A percentile compares a stretch with the other conserved stretches of the same genome.
Evolutionary conservation across 2,797 vertebrate species (phyloP).

Genomic region (Tenualosa thibaudeaui): DNA sequence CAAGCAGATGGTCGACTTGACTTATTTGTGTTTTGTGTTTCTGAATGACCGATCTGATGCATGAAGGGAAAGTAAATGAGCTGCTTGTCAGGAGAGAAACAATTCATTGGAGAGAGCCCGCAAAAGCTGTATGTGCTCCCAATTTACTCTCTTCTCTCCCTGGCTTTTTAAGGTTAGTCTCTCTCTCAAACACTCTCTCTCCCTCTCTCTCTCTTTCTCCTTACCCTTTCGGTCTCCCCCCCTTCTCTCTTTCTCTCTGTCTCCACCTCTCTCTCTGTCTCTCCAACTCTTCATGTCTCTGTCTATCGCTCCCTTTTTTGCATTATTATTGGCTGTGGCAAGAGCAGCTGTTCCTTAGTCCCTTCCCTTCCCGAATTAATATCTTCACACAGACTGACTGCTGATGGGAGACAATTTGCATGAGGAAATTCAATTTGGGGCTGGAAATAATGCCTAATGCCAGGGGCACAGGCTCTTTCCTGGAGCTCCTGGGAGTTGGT

Average conservation of each 20-base stretch:
- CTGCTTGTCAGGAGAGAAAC: constrained; percentile 97
- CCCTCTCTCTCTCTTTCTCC: constrained; percentile 56
- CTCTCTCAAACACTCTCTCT: constrained; percentile 40
- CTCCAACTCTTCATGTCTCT: constrained; percentile 29
- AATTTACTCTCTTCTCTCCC: constrained; percentile 68
- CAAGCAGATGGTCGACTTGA: constrained; percentile 99
- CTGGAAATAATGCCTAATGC: constrained; percentile 67
- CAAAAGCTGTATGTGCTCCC: constrained; percentile 66
- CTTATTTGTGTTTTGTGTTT: constrained; percentile 99
- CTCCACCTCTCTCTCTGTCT: constrained; percentile 43
- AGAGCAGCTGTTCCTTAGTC: constrained; percentile 81
- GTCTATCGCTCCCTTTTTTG: constrained; percentile 50
- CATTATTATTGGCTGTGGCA: constrained; percentile 80
- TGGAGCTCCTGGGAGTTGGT: constrained; percentile 37
- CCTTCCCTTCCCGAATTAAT: constrained; percentile 74
- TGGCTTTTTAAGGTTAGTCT: constrained; percentile 71
- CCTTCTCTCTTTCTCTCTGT: constrained; percentile 58
- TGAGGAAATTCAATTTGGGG: constrained; percentile 71
- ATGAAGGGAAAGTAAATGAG: constrained; percentile 99
- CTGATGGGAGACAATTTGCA: constrained; percentile 70
- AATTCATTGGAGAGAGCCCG: constrained; percentile 86
- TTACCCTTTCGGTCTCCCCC: constrained; percentile 50
- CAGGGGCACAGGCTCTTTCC: constrained; percentile 51
- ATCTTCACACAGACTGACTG: constrained; percentile 74
- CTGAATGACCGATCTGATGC: constrained; percentile 99